Conservation (phyloP, 2,888 invertebrate genomes). For the Gastrophysa polygoni region DNA sequence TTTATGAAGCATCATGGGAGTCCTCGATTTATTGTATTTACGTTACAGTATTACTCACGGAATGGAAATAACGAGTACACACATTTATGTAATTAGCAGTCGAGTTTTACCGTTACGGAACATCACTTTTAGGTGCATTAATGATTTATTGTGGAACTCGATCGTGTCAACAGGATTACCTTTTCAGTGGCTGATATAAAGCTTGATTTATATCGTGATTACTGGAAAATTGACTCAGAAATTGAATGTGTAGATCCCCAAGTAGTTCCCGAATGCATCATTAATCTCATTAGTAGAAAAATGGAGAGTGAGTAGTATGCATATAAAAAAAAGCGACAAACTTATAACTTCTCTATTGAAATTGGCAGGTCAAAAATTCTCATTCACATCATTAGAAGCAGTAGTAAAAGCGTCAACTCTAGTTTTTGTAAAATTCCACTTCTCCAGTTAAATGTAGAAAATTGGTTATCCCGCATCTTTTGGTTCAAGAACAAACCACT, state of each 20-base stretch:
- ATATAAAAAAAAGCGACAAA: too few species aligned
- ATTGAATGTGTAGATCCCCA: background rate
- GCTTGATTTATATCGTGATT: background rate
- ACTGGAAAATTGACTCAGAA: background rate
- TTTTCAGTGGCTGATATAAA: background rate
- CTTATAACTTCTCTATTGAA: too few species aligned
- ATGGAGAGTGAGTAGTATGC: background rate
- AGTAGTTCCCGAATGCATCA: background rate
- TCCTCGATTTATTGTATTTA: conserved; percentile 13
- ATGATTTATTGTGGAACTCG: background rate
- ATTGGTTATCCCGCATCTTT: too few species aligned
- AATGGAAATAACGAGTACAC: conserved; percentile 16
- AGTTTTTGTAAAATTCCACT: too few species aligned
- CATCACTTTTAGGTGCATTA: conserved; percentile 1
- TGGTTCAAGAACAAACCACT: too few species aligned
- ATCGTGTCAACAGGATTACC: background rate
- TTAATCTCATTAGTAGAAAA: background rate
- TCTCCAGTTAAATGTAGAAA: too few species aligned
- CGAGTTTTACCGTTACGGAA: conserved; percentile 8
- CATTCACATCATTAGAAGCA: too few species aligned
- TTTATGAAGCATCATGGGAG: conserved; percentile 15
- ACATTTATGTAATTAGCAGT: conserved; percentile 17
- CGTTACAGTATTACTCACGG: conserved; percentile 13
- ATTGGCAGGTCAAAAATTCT: too few species aligned
- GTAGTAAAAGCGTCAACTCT: too few species aligned